Percentiles rank a stretch among this genome's conserved stretches.
These are phyloP conservation scores for Cacatua alba DNA, from an alignment of 2,113 vertebrate species.

Conservation along the genomic window DNA sequence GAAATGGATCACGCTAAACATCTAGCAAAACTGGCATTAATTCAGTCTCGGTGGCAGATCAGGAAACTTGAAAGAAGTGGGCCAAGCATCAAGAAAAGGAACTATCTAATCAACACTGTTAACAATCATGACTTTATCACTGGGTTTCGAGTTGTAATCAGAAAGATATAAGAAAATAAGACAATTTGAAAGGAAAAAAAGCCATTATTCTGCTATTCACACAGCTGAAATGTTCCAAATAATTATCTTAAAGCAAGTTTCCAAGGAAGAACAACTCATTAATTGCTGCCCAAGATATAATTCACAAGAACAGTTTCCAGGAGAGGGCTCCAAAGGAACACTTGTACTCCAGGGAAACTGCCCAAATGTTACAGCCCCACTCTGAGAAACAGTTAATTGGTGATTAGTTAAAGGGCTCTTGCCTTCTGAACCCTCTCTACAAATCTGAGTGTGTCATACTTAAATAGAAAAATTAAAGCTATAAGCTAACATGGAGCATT, in stretches of 20 bases:
- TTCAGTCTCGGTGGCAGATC: background rate
- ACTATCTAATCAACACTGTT: background rate
- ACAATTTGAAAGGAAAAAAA: background rate
- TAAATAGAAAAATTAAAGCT: background rate
- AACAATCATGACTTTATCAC: background rate
- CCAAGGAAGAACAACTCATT: background rate
- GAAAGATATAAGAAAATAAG: background rate
- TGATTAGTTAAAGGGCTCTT: background rate
- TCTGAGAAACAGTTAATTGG: background rate
- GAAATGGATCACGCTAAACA: background rate
- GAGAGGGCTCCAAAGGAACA: constrained; percentile 58
- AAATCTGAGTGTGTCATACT: background rate
- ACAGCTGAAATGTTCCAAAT: background rate
- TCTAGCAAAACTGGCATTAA: background rate
- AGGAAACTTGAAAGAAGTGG: background rate
- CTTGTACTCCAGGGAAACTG: background rate
- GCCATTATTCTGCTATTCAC: background rate
- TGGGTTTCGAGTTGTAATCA: background rate
- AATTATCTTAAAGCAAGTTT: background rate
- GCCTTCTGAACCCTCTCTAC: background rate
- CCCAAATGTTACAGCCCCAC: background rate
- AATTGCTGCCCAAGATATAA: background rate
- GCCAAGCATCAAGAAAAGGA: background rate
- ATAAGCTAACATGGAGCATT: background rate
- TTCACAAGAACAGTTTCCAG: constrained; percentile 37